These are phyloP conservation scores for Naja naja DNA, from an alignment of 2,113 vertebrate species.

Conservation along the genomic window DNA sequence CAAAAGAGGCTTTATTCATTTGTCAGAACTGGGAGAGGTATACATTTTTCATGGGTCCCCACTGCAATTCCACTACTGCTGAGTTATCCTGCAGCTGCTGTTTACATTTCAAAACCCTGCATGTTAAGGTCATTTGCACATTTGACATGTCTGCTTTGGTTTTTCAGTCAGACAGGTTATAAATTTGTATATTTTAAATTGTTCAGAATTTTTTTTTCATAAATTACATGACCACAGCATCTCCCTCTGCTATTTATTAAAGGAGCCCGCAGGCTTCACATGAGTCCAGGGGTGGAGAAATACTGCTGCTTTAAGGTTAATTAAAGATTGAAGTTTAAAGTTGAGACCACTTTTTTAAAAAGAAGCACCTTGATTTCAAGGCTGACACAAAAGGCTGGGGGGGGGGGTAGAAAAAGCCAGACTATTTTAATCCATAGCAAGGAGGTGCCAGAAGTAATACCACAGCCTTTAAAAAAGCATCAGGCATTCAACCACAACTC, in stretches of 20 bases:
- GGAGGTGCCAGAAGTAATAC: background rate
- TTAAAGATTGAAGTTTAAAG: background rate
- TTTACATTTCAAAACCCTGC: background rate
- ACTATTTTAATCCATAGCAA: background rate
- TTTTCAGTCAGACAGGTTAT: background rate
- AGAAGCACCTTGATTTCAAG: background rate
- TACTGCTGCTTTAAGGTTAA: background rate
- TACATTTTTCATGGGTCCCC: background rate
- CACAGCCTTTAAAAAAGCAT: background rate
- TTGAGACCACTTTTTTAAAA: background rate
- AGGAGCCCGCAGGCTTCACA: background rate
- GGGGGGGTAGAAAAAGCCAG: background rate
- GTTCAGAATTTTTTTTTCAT: background rate
- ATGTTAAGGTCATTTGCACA: background rate
- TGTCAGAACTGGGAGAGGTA: background rate
- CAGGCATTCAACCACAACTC: background rate
- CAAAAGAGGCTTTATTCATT: background rate
- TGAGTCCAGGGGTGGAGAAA: background rate
- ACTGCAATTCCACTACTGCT: no score
- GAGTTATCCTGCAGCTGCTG: background rate
- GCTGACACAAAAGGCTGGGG: background rate
- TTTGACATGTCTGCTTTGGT: background rate
- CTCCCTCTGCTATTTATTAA: background rate
- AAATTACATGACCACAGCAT: background rate
- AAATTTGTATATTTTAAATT: background rate